Percentiles rank a stretch among this genome's conserved stretches.
Conservation (phyloP, 2,113 vertebrate genomes). For the Todiramphus chloris region DNA sequence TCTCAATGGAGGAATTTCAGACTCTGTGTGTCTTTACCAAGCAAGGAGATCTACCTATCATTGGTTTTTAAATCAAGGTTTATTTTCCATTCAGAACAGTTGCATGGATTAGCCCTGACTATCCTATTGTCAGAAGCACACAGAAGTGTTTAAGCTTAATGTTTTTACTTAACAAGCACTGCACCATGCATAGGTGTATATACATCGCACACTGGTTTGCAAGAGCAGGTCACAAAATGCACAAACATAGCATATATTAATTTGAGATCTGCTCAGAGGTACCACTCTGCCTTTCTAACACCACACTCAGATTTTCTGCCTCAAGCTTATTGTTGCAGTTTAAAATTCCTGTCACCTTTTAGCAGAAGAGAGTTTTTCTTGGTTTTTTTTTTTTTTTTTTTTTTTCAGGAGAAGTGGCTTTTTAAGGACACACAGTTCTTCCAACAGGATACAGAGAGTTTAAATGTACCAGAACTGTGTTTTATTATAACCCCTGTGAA, state of each 20-base stretch:
- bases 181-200: background rate
- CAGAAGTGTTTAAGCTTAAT: background rate
- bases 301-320: background rate
- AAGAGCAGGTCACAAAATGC: background rate
- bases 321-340: background rate
- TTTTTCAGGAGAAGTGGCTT: background rate
- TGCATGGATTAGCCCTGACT: background rate
- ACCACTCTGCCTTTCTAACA: background rate
- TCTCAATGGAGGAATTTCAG: background rate
- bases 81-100: background rate
- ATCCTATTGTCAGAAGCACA: background rate
- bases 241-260: background rate
- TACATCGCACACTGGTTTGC: background rate
- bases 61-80: background rate
- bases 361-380: background rate
- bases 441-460: background rate
- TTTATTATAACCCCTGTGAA: background rate
- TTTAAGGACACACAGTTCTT: background rate
- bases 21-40: background rate
- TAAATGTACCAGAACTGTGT: background rate
- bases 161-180: background rate
- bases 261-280: background rate
- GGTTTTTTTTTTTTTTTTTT: background rate
- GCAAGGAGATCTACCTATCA: background rate
- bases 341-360: background rate